Conservation (phyloP, 2,888 invertebrate species). For the Campoletis raptor region DNA sequence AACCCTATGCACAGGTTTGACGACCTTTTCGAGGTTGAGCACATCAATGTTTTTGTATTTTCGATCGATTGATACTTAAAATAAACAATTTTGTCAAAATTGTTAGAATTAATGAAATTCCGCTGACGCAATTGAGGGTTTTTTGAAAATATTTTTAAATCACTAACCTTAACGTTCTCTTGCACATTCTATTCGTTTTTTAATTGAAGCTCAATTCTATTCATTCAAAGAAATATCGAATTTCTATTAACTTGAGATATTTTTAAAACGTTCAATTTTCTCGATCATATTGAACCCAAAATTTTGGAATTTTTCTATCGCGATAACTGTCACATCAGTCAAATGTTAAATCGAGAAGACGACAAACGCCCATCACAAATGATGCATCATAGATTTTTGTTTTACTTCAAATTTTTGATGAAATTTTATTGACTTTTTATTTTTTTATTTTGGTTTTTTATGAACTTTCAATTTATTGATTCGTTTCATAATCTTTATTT, state of each 20-base stretch:
- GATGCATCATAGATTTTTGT: not conserved
- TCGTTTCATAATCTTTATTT: not conserved
- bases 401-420: not conserved
- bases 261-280: not conserved
- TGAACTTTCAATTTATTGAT: not conserved
- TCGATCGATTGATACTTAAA: not conserved
- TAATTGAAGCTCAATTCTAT: not conserved
- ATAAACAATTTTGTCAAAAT: not conserved
- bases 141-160: not conserved
- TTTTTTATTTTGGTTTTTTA: not conserved
- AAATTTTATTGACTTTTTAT: not conserved
- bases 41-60: not conserved
- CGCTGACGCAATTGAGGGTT: not conserved
- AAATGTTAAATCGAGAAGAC: not conserved
- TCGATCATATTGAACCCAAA: not conserved
- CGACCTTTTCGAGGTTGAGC: not conserved
- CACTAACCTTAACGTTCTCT: not conserved
- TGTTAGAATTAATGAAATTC: not conserved
- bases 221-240: not conserved
- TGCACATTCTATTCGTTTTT: not conserved
- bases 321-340: not conserved
- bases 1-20: not conserved
- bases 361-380: not conserved
- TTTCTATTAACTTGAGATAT: not conserved
- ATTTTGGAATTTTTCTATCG: not conserved